Conservation (phyloP, 2,797 vertebrate genomes). For the Cuniculus paca region DNA sequence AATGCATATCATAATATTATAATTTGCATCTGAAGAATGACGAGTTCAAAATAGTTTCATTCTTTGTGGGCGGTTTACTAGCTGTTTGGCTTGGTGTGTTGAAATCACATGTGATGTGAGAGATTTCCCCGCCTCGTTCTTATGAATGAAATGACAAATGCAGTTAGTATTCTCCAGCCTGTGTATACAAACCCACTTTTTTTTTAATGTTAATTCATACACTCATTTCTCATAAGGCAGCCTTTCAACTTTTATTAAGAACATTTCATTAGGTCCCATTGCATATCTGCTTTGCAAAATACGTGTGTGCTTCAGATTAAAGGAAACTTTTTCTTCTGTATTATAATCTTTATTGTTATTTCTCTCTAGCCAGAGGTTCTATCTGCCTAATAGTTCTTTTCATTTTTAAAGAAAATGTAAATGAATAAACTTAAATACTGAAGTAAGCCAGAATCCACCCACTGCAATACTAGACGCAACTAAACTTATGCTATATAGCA, state of each 20-base stretch:
- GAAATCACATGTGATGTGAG: slow-evolving; percentile 80
- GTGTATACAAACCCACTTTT: slow-evolving; percentile 54
- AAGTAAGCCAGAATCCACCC: background rate
- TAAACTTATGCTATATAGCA: background rate
- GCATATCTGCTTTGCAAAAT: background rate
- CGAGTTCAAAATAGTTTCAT: slow-evolving; percentile 80
- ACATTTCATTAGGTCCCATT: slow-evolving; percentile 12
- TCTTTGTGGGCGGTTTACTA: slow-evolving; percentile 78
- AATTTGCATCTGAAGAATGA: slow-evolving; percentile 80
- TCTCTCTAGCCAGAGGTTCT: background rate
- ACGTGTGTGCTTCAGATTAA: background rate
- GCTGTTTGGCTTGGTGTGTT: slow-evolving; percentile 76
- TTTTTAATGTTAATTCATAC: slow-evolving; percentile 35
- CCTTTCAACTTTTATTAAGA: slow-evolving; percentile 51
- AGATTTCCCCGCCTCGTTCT: background rate
- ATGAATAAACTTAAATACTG: slow-evolving; percentile 37
- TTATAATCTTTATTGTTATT: slow-evolving; percentile 1
- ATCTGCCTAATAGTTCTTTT: background rate
- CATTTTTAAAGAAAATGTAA: slow-evolving; percentile 37
- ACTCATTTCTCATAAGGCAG: background rate
- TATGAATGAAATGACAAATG: slow-evolving; percentile 73
- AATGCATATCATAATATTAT: slow-evolving; percentile 21
- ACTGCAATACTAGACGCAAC: background rate
- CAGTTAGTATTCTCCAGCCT: slow-evolving; percentile 1
- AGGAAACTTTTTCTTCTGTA: background rate